Percentiles rank a stretch among this genome's conserved stretches.
phyloP scores from a whole-genome alignment of 2,797 vertebrate genomes.

The Nannoperca obscura region DNA sequence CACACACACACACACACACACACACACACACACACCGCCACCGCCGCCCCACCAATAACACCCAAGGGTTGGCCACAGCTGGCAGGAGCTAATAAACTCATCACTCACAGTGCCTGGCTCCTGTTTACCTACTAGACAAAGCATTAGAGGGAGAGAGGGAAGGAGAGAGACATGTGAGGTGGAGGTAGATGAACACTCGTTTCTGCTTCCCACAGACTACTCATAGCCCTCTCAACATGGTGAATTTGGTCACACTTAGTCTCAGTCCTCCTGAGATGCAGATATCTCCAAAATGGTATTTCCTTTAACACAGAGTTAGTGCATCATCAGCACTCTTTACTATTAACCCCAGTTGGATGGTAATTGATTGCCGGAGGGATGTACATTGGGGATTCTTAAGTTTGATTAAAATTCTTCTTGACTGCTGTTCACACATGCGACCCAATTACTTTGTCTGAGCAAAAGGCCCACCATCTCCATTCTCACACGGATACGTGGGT shows the following conservation, averaged over 20 bases:
- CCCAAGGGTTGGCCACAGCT: conserved; percentile 83
- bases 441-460: conserved; percentile 66
- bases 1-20: conserved; percentile 9
- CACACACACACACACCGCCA: conserved; percentile 10
- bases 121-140: conserved; percentile 77
- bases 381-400: conserved; percentile 65
- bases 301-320: not conserved
- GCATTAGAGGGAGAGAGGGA: conserved; percentile 16
- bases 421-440: conserved; percentile 75
- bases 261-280: conserved; percentile 9
- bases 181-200: conserved; percentile 33
- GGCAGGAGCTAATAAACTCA: conserved; percentile 85
- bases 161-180: conserved; percentile 14
- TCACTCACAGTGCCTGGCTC: conserved; percentile 72
- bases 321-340: conserved; percentile 40
- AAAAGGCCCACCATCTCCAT: conserved; percentile 44
- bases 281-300: conserved; percentile 4
- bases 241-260: conserved; percentile 8
- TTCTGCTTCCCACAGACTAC: conserved; percentile 31
- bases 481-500: not conserved
- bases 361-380: conserved; percentile 60
- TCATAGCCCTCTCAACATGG: conserved; percentile 6
- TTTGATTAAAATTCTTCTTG: conserved; percentile 78
- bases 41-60: conserved; percentile 60
- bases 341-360: conserved; percentile 32